These are phyloP conservation scores for Selene dorsalis DNA, from an alignment of 2,797 vertebrate species.

Conservation along the genomic window DNA sequence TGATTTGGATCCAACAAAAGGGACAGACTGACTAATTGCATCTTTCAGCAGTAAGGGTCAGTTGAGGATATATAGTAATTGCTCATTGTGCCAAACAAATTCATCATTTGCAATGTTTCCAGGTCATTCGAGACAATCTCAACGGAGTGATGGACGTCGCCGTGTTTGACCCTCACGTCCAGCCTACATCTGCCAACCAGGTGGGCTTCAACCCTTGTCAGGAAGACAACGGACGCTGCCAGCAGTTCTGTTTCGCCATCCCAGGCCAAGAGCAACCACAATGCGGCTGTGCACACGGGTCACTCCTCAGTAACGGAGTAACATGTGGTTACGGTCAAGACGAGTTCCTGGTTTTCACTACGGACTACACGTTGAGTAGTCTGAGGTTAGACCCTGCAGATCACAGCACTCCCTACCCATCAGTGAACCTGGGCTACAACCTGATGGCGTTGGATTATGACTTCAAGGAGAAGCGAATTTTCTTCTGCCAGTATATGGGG, in stretches of 20 bases:
- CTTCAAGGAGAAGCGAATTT: conserved; percentile 86
- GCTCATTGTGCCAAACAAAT: neutral
- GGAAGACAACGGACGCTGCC: conserved; percentile 89
- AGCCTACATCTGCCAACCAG: conserved; percentile 85
- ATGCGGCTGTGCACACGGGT: conserved; percentile 92
- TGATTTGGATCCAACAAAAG: neutral
- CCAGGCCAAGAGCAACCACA: conserved; percentile 81
- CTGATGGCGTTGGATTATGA: conserved; percentile 89
- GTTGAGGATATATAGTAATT: neutral
- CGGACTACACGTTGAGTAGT: conserved; percentile 88
- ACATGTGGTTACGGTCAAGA: conserved; percentile 88
- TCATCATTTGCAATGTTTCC: neutral
- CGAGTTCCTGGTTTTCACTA: conserved; percentile 89
- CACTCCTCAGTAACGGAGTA: conserved; percentile 87
- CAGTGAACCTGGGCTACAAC: conserved; percentile 79
- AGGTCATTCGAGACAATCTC: conserved; percentile 90
- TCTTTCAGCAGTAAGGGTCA: no score
- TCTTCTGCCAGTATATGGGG: conserved; percentile 86
- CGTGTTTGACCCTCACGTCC: conserved; percentile 85
- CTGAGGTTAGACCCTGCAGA: conserved; percentile 88
- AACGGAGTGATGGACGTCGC: conserved; percentile 87
- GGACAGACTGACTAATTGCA: neutral
- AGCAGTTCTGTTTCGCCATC: conserved; percentile 93
- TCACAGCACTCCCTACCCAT: conserved; percentile 88
- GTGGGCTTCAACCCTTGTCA: conserved; percentile 91